Base-by-base conservation (phyloP, 2,888 invertebrate species). In the Ormyrus labotus region DNA sequence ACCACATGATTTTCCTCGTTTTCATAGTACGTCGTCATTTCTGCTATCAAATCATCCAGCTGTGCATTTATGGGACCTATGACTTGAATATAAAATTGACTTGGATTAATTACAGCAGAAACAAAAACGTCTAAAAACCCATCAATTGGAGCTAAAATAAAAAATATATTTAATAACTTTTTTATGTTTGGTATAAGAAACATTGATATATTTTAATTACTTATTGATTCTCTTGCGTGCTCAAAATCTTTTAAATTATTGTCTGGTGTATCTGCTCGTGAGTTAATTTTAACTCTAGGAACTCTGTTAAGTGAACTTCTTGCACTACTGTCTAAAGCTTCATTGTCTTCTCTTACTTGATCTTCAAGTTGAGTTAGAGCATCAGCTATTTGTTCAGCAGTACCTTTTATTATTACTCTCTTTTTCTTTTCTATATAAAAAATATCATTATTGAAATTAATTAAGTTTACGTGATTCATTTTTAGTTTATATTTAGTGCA, bases 11-110 rank as follows among this genome's bases (percentile, higher is more conserved):
- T 95, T 80, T 94, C 94, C 81, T 91, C 91, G 65, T 93, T 92
- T 63, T 92, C 91, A 88, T 97, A 98, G 89, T 95, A 97, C 5
- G 93, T 94, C 0, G 96, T 96, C 97, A 98, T 97, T 80, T 94
- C 93, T 6, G 94, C 93, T 6, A 96, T 95, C 53, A 98, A 91
- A 69, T 94, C 93, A 89, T 98, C 96, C 13, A 98, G 92, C 88
- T 96, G 94, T 7, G 94, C 92, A 0, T 96, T 94, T 85, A 94
- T 94, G 0, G 95, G 93, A 0, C 96, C 95, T 74, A 95, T 93
- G 82, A 96, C 93, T 92, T 98, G 98, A 9, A 98, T 93, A 96
- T 97, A 98, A 92, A 98, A 98, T 82, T 92, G 92, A 13, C 92
- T 92, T 0, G 97, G 97, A 50, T 94, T 94, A 11, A 95, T 95